phyloP scores from a whole-genome alignment of 2,797 vertebrate genomes.

The Enteromius afrohamiltoni region DNA sequence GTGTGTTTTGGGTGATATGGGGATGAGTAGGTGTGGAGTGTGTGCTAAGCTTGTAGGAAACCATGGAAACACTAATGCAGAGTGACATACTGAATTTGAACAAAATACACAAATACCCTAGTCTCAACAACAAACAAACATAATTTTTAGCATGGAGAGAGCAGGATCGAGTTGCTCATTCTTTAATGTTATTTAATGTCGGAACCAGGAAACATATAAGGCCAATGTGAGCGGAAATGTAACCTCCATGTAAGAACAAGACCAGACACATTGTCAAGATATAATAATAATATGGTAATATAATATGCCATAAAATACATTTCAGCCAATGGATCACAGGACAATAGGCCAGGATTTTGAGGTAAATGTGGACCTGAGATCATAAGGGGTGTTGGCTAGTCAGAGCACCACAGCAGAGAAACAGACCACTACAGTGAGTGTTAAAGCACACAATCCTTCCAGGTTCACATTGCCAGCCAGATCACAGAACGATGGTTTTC shows the following conservation, averaged over 20 bases:
- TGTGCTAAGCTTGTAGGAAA: slow-evolving; percentile 50
- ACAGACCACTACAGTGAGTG: not conserved
- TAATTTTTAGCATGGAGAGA: not conserved
- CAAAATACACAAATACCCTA: not conserved
- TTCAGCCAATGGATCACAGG: not conserved
- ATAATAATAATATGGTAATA: not conserved
- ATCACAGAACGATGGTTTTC: not conserved
- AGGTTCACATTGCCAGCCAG: not conserved
- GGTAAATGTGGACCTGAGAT: not conserved
- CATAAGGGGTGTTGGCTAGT: not conserved
- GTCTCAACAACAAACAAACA: not conserved
- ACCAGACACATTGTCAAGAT: not conserved
- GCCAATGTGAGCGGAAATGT: not conserved
- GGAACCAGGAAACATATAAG: not conserved
- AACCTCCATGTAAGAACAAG: not conserved
- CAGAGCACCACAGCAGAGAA: not conserved
- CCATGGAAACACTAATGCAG: slow-evolving; percentile 45
- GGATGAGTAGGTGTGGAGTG: slow-evolving; percentile 44
- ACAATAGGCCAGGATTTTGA: not conserved
- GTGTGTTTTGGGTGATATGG: slow-evolving; percentile 40
- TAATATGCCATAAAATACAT: no score
- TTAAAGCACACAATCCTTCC: not conserved
- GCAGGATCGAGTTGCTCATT: not conserved
- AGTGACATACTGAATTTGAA: slow-evolving; percentile 30
- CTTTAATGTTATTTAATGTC: not conserved